Conservation (phyloP, 2,888 invertebrate species). For the Ophion ellenae region DNA sequence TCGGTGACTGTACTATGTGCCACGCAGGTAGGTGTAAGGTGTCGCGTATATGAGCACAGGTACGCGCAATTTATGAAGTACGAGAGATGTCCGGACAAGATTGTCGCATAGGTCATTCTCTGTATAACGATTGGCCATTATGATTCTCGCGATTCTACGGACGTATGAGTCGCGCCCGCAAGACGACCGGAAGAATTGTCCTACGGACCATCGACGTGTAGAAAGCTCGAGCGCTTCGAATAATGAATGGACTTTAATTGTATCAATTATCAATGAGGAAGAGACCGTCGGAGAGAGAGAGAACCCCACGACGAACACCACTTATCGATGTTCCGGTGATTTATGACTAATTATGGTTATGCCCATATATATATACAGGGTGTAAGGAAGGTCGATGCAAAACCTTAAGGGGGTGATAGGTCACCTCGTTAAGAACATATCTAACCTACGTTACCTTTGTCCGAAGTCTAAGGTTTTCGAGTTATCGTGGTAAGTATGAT, state of each 20-base stretch:
- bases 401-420: too few relatives aligned
- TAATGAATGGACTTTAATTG: conserved; percentile 82
- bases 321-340: conserved; percentile 80
- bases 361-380: too few relatives aligned
- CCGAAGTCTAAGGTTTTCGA: too few relatives aligned
- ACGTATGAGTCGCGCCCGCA: neutral
- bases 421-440: too few relatives aligned
- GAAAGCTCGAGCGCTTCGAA: conserved; percentile 69
- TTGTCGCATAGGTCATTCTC: conserved; percentile 68
- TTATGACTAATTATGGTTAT: conserved; percentile 71
- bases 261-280: conserved; percentile 82
- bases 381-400: too few relatives aligned
- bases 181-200: conserved; percentile 55
- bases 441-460: too few relatives aligned
- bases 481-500: too few relatives aligned
- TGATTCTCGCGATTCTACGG: conserved; percentile 25
- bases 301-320: conserved; percentile 72
- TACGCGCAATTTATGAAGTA: conserved; percentile 21
- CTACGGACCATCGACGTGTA: conserved; percentile 64
- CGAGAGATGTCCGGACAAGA: conserved; percentile 64
- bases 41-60: neutral
- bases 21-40: neutral
- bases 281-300: conserved; percentile 71
- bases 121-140: conserved; percentile 37
- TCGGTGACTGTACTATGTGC: conserved; percentile 29